Percentiles rank a stretch among this genome's conserved stretches.
These are phyloP conservation scores for Chydorus sphaericus DNA, from an alignment of 2,888 invertebrate genomes.

Conservation along the genomic window DNA sequence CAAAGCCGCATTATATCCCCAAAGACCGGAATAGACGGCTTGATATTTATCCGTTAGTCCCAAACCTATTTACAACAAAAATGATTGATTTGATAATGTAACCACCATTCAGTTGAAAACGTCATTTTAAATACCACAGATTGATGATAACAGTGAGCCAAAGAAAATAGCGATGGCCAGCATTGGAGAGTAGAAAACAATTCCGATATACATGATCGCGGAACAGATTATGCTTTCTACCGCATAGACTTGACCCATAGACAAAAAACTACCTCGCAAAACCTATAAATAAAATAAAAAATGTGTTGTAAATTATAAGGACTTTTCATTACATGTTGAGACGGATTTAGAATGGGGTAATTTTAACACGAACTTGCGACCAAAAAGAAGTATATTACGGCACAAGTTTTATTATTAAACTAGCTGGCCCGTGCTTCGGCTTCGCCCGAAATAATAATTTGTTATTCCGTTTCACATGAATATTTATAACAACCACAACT, in stretches of 20 bases:
- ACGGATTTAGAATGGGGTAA: not conserved
- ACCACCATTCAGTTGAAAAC: not conserved
- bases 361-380: too few relatives aligned
- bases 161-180: not conserved
- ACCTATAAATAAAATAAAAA: constrained; percentile 24
- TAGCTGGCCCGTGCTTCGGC: too few relatives aligned
- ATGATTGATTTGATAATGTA: not conserved
- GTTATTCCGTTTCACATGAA: too few relatives aligned
- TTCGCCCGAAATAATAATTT: too few relatives aligned
- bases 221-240: constrained; percentile 21
- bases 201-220: constrained; percentile 5
- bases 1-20: constrained; percentile 33
- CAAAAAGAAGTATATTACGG: too few relatives aligned
- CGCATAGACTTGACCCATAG: constrained; percentile 31
- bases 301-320: not conserved
- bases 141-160: not conserved
- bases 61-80: not conserved
- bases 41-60: constrained; percentile 16
- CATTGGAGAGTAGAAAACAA: constrained; percentile 1
- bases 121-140: constrained; percentile 1
- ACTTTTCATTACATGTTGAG: not conserved
- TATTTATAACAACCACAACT: too few relatives aligned
- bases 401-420: too few relatives aligned
- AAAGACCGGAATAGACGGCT: constrained; percentile 29
- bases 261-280: constrained; percentile 28